These are phyloP conservation scores for Drosophila guanche DNA, from an alignment of 1,140 invertebrate genomes.

Conservation along the genomic window DNA sequence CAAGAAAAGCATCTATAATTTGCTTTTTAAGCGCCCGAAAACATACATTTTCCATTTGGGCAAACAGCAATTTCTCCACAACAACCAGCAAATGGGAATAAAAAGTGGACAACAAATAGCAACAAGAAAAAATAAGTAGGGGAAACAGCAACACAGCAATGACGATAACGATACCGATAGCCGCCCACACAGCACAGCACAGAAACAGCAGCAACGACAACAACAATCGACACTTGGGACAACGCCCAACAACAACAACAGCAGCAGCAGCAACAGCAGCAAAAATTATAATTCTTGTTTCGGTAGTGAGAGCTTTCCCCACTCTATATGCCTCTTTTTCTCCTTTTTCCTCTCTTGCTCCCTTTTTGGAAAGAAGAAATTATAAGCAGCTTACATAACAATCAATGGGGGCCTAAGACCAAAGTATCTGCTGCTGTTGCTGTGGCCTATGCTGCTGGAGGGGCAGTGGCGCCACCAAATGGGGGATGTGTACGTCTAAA, in stretches of 20 bases:
- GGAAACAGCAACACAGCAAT: conserved; percentile 5
- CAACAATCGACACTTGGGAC: conserved; percentile 42
- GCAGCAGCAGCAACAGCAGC: conserved; percentile 1
- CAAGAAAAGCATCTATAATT: conserved; percentile 49
- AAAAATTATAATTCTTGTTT: too few species aligned
- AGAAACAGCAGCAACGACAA: conserved; percentile 13
- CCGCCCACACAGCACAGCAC: conserved; percentile 22
- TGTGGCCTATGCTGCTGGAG: neutral
- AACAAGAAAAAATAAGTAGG: too few species aligned
- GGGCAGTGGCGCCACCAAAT: conserved; percentile 5
- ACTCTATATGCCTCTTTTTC: conserved; percentile 6
- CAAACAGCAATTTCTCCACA: conserved; percentile 39
- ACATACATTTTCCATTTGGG: conserved; percentile 68
- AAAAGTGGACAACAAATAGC: too few species aligned
- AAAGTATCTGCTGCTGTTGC: conserved; percentile 4
- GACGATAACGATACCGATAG: conserved; percentile 44
- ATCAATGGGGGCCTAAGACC: conserved; percentile 44
- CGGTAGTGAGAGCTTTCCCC: too few species aligned
- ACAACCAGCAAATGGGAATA: neutral
- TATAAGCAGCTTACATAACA: conserved; percentile 65
- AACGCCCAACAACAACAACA: conserved; percentile 45
- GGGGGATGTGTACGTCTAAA: neutral
- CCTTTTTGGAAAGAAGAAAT: conserved; percentile 47
- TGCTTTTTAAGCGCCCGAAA: conserved; percentile 55
- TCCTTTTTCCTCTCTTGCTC: conserved; percentile 8